A percentile compares a stretch with the other conserved stretches of the same genome.
Evolutionary conservation across 2,888 invertebrate genomes (phyloP).

Genomic region (Caradrina clavipalpis): DNA sequence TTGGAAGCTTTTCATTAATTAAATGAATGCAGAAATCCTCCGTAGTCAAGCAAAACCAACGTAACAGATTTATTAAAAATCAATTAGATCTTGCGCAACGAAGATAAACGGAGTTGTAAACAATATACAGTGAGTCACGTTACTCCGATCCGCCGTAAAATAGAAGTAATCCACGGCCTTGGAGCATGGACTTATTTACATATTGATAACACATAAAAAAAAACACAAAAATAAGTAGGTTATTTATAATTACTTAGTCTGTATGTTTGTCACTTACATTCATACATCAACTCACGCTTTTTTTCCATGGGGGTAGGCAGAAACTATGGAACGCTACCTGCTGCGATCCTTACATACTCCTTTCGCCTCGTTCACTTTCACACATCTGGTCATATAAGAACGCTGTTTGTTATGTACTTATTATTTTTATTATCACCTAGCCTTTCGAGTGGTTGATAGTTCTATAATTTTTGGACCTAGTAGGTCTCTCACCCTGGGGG

Average conservation of each 20-base stretch:
- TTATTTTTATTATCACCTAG: neutral
- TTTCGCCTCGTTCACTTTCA: too few relatives aligned
- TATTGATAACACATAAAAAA: constrained; percentile 31
- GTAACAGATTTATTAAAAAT: constrained; percentile 25
- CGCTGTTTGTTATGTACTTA: too few relatives aligned
- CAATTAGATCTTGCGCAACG: constrained; percentile 42
- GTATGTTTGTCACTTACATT: too few relatives aligned
- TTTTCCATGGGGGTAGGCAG: too few relatives aligned
- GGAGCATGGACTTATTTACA: constrained; percentile 42
- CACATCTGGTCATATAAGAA: too few relatives aligned
- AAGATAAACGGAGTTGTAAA: constrained; percentile 35
- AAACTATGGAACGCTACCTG: too few relatives aligned
- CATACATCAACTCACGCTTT: too few relatives aligned
- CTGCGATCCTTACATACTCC: too few relatives aligned
- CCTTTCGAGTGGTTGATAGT: too few relatives aligned
- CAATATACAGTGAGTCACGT: constrained; percentile 44
- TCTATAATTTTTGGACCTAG: too few relatives aligned
- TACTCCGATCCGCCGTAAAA: constrained; percentile 34
- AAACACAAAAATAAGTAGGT: neutral
- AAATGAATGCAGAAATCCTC: neutral
- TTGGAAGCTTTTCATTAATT: too few relatives aligned
- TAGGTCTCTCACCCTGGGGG: too few relatives aligned
- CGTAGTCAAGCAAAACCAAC: constrained; percentile 16
- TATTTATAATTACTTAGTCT: neutral
- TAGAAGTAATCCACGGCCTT: constrained; percentile 45